Evolutionary conservation across 2,113 vertebrate genomes (phyloP).

Genomic region (Psittacus erithacus): DNA sequence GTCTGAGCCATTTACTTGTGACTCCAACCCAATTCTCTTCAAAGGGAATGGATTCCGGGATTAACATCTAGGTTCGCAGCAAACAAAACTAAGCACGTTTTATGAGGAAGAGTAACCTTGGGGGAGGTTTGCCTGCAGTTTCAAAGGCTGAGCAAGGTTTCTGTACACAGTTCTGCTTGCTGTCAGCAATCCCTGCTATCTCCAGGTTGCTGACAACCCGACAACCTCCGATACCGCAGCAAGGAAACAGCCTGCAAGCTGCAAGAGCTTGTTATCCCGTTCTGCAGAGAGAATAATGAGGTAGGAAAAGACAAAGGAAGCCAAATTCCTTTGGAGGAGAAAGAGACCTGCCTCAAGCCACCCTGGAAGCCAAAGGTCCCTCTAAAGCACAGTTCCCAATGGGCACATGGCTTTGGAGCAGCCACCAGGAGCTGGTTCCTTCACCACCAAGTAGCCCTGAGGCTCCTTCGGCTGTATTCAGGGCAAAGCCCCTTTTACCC

Average conservation of each 20-base stretch:
- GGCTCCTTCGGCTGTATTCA: neutral
- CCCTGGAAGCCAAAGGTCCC: neutral
- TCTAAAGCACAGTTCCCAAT: fast-evolving
- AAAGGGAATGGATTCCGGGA: neutral
- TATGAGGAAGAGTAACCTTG: slow-evolving; percentile 29
- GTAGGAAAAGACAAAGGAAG: neutral
- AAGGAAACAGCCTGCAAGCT: slow-evolving; percentile 22
- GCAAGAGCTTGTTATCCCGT: neutral
- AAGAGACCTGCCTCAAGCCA: neutral
- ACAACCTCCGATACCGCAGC: neutral
- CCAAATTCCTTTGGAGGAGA: neutral
- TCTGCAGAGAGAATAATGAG: neutral
- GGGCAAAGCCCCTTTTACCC: neutral
- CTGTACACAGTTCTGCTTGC: slow-evolving; percentile 42
- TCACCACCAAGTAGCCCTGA: neutral
- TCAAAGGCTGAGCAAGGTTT: slow-evolving; percentile 65
- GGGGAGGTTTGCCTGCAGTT: slow-evolving; percentile 39
- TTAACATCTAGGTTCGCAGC: slow-evolving; percentile 33
- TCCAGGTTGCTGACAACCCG: slow-evolving; percentile 53
- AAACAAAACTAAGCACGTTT: neutral
- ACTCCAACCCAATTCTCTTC: slow-evolving; percentile 43
- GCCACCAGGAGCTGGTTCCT: neutral
- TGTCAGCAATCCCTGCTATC: slow-evolving; percentile 57
- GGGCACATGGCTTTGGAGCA: neutral
- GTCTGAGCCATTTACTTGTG: neutral